Base-by-base conservation (phyloP, 1,140 invertebrate species). In the Berghia stephanieae region DNA sequence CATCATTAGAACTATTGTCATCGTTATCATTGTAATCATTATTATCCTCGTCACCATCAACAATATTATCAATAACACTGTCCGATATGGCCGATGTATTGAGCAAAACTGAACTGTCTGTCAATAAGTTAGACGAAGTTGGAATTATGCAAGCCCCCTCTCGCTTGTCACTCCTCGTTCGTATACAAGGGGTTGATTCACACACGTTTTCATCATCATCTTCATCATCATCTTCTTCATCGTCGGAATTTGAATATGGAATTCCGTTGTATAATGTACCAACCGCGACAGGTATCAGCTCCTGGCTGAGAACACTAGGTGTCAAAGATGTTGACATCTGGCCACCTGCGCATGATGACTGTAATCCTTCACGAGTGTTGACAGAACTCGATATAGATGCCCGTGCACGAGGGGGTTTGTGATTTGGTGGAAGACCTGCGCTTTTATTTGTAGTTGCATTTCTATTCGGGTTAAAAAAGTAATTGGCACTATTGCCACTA, bases 271-370 rank as follows among this genome's bases (percentile, higher is more conserved):
- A 13, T 18, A 1, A 2, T 70, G 68, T 8, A 81, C 57, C 4
- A 81, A 55, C 66, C 44, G 52, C 52, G 57, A 27, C 63, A 55
- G 60, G 71, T 63, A 69, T 63, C 52, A 46, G 44, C 13, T 49
- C 63, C 18, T 36, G 44, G 43, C 57, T 60, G 16, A 40, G 38
- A 4, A 4, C 21, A 8, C 55, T 60, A 13, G 74, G 40, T 27
- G 34, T 31, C 21, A 38, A 13, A 24, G 31, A 10, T 0, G 71
- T 38, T 13, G 72, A 75, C 6, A 75, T n/a, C n/a, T n/a, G n/a
- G n/a, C n/a, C 21, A 43, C 4, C 2, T 69, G 5, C 38, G 18
- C n/a, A 3, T 49, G 21, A 31, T 52, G 13, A 1, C 42, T 43
- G 27, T 2, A 16, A 43, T 24, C 42, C 24, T 36, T 18, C 13